Evolutionary conservation across 1,140 invertebrate species (phyloP).

Genomic region (Sycobia sp.): DNA sequence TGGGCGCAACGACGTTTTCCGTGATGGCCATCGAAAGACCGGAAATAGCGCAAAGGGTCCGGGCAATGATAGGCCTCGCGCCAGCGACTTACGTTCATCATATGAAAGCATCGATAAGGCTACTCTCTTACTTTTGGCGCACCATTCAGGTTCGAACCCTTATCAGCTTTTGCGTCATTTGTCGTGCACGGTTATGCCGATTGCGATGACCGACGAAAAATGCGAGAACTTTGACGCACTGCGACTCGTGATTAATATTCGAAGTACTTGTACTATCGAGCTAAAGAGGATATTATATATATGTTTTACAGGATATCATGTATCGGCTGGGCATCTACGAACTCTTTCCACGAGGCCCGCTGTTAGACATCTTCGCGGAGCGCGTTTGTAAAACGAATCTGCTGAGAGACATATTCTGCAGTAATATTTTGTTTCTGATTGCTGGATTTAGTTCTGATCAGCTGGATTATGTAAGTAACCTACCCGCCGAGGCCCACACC

Average conservation of each 20-base stretch:
- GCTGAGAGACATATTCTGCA: conserved; percentile 60
- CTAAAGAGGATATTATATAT: too few species aligned
- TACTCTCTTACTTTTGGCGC: conserved; percentile 65
- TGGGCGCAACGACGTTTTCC: conserved; percentile 68
- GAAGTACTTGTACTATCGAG: too few species aligned
- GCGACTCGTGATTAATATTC: too few species aligned
- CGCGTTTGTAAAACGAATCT: conserved; percentile 4
- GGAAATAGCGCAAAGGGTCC: conserved; percentile 57
- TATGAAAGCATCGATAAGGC: conserved; percentile 70
- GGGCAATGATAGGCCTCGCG: conserved; percentile 70
- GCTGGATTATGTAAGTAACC: conserved; percentile 67
- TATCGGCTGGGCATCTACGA: conserved; percentile 16
- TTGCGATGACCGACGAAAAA: too few species aligned
- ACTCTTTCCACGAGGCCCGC: conserved; percentile 3
- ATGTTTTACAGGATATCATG: too few species aligned
- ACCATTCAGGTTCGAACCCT: conserved; percentile 64
- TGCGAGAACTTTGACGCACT: too few species aligned
- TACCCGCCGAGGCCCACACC: too few species aligned
- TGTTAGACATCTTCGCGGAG: conserved; percentile 17
- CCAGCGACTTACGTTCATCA: conserved; percentile 76
- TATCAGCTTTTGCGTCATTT: too few species aligned
- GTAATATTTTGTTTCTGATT: conserved; percentile 69
- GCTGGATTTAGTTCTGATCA: conserved; percentile 72
- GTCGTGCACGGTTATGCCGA: too few species aligned
- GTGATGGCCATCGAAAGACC: conserved; percentile 66